Evolutionary conservation across 2,797 vertebrate genomes (phyloP).

Genomic region (Crenichthys baileyi): DNA sequence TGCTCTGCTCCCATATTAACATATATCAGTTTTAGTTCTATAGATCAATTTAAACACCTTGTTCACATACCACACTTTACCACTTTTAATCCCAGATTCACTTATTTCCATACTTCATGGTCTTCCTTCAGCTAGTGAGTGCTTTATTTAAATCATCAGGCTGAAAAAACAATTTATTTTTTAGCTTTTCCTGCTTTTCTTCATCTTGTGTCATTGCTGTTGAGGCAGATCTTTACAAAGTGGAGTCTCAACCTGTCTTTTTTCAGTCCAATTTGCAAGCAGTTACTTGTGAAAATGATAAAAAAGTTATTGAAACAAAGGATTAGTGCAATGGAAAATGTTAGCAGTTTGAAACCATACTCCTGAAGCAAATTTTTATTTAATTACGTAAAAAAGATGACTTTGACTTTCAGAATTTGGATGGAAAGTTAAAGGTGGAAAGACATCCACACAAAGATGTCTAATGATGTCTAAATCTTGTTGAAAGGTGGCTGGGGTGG

Average conservation of each 20-base stretch:
- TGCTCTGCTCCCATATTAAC: neutral
- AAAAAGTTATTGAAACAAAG: neutral
- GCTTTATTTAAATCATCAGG: neutral
- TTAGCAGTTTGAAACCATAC: neutral
- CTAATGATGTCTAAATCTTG: neutral
- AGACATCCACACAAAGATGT: neutral
- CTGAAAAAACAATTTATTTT: neutral
- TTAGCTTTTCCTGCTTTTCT: neutral
- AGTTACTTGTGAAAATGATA: neutral
- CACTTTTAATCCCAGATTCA: neutral
- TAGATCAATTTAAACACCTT: neutral
- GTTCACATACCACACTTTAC: neutral
- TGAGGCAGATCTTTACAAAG: neutral
- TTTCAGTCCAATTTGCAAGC: neutral
- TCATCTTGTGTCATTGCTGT: neutral
- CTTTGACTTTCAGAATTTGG: too few relatives aligned
- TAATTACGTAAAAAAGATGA: neutral
- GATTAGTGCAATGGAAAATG: neutral
- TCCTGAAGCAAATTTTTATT: neutral
- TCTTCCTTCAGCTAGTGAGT: neutral
- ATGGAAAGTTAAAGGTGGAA: neutral
- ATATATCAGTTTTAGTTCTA: neutral
- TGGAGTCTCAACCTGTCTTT: neutral
- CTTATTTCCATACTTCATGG: neutral
- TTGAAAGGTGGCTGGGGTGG: neutral